A percentile compares a stretch with the other conserved stretches of the same genome.
These are phyloP conservation scores for Eurystomus gularis DNA, from an alignment of 2,113 vertebrate genomes.

Conservation along the genomic window DNA sequence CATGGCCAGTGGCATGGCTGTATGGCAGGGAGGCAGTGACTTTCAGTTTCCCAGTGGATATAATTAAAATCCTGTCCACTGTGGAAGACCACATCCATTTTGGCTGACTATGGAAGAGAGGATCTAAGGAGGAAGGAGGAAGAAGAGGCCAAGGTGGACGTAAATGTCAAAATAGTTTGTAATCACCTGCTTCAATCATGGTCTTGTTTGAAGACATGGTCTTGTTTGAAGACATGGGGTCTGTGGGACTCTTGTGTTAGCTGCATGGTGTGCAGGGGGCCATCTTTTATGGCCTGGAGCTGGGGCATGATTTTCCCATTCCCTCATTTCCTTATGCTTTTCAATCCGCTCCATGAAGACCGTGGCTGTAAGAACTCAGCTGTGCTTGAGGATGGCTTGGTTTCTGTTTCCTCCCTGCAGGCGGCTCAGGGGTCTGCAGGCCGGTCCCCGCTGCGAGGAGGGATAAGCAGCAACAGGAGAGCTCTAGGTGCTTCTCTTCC, in stretches of 20 bases:
- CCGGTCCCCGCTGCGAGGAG: neutral
- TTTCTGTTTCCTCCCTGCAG: neutral
- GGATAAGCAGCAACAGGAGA: neutral
- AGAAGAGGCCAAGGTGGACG: neutral
- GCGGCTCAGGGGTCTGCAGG: neutral
- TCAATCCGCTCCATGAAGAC: neutral
- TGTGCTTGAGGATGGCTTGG: neutral
- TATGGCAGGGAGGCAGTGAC: neutral
- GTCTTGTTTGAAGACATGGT: neutral
- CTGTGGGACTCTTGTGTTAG: neutral
- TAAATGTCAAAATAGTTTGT: neutral
- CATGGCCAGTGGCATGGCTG: neutral
- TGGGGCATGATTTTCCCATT: neutral
- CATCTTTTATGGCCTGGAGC: neutral
- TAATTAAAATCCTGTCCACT: neutral
- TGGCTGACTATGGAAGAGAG: neutral
- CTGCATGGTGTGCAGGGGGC: neutral
- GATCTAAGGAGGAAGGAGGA: neutral
- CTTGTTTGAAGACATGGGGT: neutral
- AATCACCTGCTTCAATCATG: neutral
- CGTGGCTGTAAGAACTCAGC: neutral
- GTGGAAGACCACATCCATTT: conserved; percentile 30
- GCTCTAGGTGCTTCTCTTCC: neutral
- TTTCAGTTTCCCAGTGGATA: neutral
- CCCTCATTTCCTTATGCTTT: neutral